A percentile compares a stretch with the other conserved stretches of the same genome.
Evolutionary conservation across 2,888 invertebrate species (phyloP).

Genomic region (Amblyjoppa proteus): DNA sequence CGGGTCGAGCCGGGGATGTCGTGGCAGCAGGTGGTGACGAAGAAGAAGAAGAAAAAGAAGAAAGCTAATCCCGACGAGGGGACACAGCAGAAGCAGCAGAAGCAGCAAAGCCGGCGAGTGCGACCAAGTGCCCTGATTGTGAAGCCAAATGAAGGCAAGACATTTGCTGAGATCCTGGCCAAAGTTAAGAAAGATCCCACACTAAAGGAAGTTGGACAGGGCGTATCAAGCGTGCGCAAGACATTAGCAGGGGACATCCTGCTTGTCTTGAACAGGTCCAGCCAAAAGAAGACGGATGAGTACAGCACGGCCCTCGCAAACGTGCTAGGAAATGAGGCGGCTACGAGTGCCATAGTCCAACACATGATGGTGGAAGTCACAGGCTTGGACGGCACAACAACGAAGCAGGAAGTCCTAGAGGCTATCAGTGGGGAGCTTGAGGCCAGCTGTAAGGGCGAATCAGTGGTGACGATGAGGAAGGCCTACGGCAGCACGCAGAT

Average conservation of each 20-base stretch:
- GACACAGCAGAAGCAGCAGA: slow-evolving; percentile 10
- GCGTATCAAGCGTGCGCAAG: neutral
- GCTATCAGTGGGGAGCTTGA: slow-evolving; percentile 7
- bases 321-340: neutral
- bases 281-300: neutral
- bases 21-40: neutral
- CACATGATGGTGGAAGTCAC: too few relatives aligned
- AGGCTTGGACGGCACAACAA: too few relatives aligned
- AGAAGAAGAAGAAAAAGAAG: neutral
- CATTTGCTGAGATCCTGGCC: slow-evolving; percentile 29
- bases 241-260: slow-evolving; percentile 1
- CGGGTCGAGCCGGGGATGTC: neutral
- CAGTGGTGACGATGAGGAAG: slow-evolving; percentile 44
- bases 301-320: neutral
- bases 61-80: neutral
- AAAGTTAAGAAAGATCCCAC: slow-evolving; percentile 25
- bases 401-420: too few relatives aligned
- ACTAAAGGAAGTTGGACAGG: slow-evolving; percentile 12
- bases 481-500: slow-evolving; percentile 51
- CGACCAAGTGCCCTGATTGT: slow-evolving; percentile 30
- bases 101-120: neutral
- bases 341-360: too few relatives aligned
- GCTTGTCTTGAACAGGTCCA: neutral
- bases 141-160: slow-evolving; percentile 20
- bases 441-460: neutral